Conservation (phyloP, 2,797 vertebrate species). For the Channa striata region DNA sequence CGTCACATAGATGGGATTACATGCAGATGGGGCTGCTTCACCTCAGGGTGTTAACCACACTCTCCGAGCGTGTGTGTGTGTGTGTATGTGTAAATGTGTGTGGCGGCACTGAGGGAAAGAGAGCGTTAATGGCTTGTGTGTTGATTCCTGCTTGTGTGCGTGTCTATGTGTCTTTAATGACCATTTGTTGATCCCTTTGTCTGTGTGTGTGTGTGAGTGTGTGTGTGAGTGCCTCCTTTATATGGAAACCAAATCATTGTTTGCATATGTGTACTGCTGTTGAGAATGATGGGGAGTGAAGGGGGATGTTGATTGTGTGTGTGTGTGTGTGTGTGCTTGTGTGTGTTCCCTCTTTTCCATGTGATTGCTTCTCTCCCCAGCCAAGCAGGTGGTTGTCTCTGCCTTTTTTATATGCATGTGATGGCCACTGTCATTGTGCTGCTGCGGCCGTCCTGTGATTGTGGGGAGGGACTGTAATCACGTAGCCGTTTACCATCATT, state of each 20-base stretch:
- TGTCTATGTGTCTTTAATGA: slow-evolving; percentile 22
- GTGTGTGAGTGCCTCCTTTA: slow-evolving; percentile 29
- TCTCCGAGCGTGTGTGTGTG: slow-evolving; percentile 12
- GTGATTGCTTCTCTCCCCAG: slow-evolving; percentile 66
- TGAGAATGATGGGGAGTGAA: slow-evolving; percentile 50
- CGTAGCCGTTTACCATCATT: slow-evolving; percentile 70
- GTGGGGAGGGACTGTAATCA: slow-evolving; percentile 75
- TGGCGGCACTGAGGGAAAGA: slow-evolving; percentile 9
- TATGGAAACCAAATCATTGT: slow-evolving; percentile 52
- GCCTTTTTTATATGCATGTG: slow-evolving; percentile 76
- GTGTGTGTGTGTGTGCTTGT: slow-evolving; percentile 39
- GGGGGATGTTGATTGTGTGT: slow-evolving; percentile 48
- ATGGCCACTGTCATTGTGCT: slow-evolving; percentile 71
- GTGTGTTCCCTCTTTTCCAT: slow-evolving; percentile 38
- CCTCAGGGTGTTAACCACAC: slow-evolving; percentile 72
- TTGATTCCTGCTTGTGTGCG: slow-evolving; percentile 38
- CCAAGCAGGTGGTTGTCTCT: slow-evolving; percentile 77
- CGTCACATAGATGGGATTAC: slow-evolving; percentile 79
- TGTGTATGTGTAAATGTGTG: slow-evolving; percentile 31
- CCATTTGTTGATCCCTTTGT: slow-evolving; percentile 26
- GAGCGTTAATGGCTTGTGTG: slow-evolving; percentile 42
- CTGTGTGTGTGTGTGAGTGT: slow-evolving; percentile 34
- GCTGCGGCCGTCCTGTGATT: slow-evolving; percentile 60
- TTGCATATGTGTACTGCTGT: slow-evolving; percentile 52
- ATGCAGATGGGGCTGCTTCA: slow-evolving; percentile 81